These are phyloP conservation scores for Pinctada fucata DNA, from an alignment of 2,888 invertebrate genomes.

Conservation along the genomic window DNA sequence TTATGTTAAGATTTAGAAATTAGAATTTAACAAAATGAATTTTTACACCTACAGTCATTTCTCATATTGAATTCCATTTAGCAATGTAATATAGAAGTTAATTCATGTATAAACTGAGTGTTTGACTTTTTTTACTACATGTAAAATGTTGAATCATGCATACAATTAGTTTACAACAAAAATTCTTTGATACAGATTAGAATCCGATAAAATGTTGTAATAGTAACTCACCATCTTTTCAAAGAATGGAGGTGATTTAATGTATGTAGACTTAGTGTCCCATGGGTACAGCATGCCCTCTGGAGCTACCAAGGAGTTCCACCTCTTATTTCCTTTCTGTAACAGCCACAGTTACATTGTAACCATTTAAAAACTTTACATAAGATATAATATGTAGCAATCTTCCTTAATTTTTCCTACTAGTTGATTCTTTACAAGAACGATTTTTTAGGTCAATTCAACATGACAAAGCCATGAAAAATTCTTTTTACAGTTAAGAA, in stretches of 20 bases:
- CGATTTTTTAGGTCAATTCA: no score
- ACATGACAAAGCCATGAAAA: background rate
- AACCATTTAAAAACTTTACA: background rate
- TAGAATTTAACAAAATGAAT: background rate
- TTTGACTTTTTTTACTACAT: no score
- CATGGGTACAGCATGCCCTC: slow-evolving; percentile 90
- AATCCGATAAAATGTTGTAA: no score
- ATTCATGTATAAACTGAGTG: no score
- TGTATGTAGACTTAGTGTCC: slow-evolving; percentile 94
- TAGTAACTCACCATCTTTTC: slow-evolving; percentile 84
- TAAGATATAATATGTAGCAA: no score
- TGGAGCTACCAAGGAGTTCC: slow-evolving; percentile 90
- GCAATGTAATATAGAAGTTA: background rate
- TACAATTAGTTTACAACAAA: no score
- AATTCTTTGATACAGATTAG: no score
- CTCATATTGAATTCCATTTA: background rate
- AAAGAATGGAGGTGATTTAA: slow-evolving; percentile 97
- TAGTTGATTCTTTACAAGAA: no score
- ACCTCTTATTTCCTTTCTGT: slow-evolving; percentile 88
- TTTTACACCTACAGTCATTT: background rate
- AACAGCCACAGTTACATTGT: slow-evolving; percentile 4
- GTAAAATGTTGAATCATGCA: no score
- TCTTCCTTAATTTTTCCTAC: no score
- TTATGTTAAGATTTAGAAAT: background rate
- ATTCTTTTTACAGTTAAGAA: background rate